These are phyloP conservation scores for Neocrepidodera transversa DNA, from an alignment of 2,888 invertebrate species.

Conservation along the genomic window DNA sequence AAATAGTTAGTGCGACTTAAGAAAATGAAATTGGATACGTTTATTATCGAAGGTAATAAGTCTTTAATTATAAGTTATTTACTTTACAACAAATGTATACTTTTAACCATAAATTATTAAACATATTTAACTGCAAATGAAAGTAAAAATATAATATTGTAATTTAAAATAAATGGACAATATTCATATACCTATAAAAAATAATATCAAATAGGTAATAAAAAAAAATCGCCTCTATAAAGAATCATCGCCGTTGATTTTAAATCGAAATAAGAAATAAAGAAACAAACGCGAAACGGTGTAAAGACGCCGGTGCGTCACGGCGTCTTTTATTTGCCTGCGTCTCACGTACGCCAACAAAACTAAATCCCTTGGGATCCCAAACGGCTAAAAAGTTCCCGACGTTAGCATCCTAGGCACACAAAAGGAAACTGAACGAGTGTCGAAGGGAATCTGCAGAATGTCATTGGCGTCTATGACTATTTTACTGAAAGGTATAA, in stretches of 20 bases:
- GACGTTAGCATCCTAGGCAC: constrained; percentile 54
- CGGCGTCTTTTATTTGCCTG: constrained; percentile 54
- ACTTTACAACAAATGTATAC: no score
- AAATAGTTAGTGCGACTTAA: neutral
- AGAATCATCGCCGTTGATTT: constrained; percentile 1
- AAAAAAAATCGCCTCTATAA: no score
- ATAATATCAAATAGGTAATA: no score
- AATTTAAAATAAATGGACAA: no score
- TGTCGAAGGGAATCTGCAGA: constrained; percentile 10
- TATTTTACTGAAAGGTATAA: no score
- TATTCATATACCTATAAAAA: no score
- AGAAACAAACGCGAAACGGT: neutral
- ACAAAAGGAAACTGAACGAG: constrained; percentile 51
- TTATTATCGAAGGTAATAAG: neutral
- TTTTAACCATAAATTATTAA: no score
- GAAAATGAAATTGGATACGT: neutral
- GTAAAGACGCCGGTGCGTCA: neutral
- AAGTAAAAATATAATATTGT: no score
- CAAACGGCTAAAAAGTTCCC: constrained; percentile 54
- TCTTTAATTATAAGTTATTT: no score
- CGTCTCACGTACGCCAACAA: constrained; percentile 54
- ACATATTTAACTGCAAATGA: no score
- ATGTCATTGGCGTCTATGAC: no score
- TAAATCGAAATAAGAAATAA: neutral
- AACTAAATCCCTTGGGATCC: constrained; percentile 55